Conservation (phyloP, 2,797 vertebrate genomes). For the Linurgus olivaceus region DNA sequence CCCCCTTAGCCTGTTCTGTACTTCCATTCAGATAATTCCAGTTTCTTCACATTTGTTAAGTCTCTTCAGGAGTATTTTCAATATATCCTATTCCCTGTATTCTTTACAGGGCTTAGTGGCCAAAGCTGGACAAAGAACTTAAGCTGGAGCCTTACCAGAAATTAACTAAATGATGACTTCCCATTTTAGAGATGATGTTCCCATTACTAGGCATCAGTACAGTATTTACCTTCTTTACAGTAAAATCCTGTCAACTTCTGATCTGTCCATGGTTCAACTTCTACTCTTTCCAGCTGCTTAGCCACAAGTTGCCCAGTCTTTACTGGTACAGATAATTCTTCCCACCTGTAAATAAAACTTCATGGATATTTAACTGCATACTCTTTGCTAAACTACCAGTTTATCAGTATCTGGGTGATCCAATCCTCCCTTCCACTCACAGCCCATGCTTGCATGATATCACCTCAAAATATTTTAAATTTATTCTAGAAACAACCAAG, state of each 20-base stretch:
- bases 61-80: neutral
- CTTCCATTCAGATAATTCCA: neutral
- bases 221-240: neutral
- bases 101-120: neutral
- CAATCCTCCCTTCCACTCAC: neutral
- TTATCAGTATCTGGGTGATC: neutral
- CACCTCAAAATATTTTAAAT: neutral
- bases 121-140: neutral
- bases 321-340: neutral
- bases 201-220: neutral
- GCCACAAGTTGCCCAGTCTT: neutral
- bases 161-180: neutral
- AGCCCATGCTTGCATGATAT: neutral
- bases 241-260: neutral
- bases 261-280: neutral
- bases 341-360: neutral
- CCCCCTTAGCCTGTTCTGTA: neutral
- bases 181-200: neutral
- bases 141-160: neutral
- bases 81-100: neutral
- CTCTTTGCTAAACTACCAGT: neutral
- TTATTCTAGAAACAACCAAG: neutral
- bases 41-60: neutral
- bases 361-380: neutral
- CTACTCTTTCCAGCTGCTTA: neutral